Percentiles rank a stretch among this genome's conserved stretches.
Evolutionary conservation across 2,888 invertebrate species (phyloP).

Genomic region (Phengaris alcon): DNA sequence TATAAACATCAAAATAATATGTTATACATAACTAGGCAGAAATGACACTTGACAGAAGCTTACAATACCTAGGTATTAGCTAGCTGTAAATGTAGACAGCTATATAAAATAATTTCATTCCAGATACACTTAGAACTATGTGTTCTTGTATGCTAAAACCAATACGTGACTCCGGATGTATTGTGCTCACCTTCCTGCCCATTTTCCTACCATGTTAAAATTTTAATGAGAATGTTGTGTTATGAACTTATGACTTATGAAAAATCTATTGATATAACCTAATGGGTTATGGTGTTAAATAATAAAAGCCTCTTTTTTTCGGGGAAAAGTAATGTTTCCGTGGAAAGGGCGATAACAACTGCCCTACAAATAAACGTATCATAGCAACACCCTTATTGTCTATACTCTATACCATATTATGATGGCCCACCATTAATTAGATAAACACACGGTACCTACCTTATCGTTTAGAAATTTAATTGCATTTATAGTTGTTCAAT

Average conservation of each 20-base stretch:
- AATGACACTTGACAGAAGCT: no score
- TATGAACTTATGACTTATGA: neutral
- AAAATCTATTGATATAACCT: neutral
- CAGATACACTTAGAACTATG: constrained; percentile 29
- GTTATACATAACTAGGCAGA: no score
- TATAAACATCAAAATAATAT: no score
- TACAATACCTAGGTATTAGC: no score
- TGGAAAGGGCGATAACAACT: neutral
- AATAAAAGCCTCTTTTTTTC: neutral
- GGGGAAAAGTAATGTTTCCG: neutral
- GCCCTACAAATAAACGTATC: constrained; percentile 1
- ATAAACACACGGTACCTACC: neutral
- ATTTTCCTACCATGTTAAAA: constrained; percentile 11
- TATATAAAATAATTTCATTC: neutral
- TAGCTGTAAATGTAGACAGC: neutral
- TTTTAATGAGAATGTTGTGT: neutral
- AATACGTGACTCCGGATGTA: constrained; percentile 36
- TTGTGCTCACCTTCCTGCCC: constrained; percentile 32
- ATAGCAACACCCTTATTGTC: constrained; percentile 26
- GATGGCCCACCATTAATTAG: neutral
- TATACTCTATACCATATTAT: neutral
- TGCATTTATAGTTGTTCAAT: constrained; percentile 11
- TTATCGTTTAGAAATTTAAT: constrained; percentile 18
- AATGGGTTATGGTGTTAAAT: neutral
- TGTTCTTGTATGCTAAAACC: constrained; percentile 36